A percentile compares a stretch with the other conserved stretches of the same genome.
phyloP scores from a whole-genome alignment of 2,113 vertebrate species.

The Eubucco bourcierii region DNA sequence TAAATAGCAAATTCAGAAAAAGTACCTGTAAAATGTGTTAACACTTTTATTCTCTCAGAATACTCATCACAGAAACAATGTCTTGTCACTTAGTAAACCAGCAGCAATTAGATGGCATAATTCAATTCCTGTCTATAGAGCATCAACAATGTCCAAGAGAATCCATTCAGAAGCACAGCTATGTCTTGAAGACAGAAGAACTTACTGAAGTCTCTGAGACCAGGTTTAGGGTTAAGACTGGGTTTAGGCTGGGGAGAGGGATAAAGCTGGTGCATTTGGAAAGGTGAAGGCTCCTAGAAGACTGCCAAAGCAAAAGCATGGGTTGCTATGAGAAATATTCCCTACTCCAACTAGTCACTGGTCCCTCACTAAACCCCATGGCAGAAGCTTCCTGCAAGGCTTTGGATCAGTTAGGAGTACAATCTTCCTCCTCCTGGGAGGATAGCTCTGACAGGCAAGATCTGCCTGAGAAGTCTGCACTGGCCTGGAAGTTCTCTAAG shows the following conservation, averaged over 20 bases:
- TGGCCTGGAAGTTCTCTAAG: not conserved
- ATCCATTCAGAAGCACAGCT: not conserved
- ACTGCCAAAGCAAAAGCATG: not conserved
- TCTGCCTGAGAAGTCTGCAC: not conserved
- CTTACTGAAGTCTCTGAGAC: not conserved
- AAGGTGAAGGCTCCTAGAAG: not conserved
- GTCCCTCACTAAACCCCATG: too few relatives aligned
- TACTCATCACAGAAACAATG: constrained; percentile 23
- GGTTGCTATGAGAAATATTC: not conserved
- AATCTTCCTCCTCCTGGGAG: not conserved
- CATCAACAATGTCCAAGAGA: constrained; percentile 5
- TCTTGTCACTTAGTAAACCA: constrained; percentile 22
- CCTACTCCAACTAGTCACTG: not conserved
- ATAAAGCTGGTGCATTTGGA: not conserved
- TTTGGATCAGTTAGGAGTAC: not conserved
- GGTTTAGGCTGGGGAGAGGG: not conserved
- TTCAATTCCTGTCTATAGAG: not conserved
- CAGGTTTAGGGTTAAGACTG: not conserved
- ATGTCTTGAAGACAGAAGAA: not conserved
- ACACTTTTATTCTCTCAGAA: not conserved
- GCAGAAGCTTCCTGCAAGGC: not conserved
- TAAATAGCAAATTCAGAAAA: not conserved
- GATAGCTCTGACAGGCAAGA: not conserved
- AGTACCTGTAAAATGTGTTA: not conserved
- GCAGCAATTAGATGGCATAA: not conserved